Evolutionary conservation across 2,113 vertebrate species (phyloP).

Genomic region (Meleagris gallopavo): DNA sequence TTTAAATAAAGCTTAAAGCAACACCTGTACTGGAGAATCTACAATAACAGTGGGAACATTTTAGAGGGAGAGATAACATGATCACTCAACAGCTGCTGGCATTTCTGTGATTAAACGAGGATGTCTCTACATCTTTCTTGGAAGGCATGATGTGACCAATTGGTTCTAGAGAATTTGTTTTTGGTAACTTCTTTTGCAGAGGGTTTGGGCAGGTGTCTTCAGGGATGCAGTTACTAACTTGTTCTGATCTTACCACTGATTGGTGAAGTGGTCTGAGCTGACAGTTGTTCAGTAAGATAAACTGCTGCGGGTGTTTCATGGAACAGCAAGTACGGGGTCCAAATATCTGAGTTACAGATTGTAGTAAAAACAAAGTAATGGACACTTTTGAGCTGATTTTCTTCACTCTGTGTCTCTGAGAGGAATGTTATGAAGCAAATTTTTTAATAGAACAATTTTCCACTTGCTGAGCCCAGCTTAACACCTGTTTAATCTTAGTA

Average conservation of each 20-base stretch:
- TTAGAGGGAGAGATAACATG: background rate
- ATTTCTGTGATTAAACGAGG: background rate
- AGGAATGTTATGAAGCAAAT: background rate
- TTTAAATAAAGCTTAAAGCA: background rate
- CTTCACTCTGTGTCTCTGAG: background rate
- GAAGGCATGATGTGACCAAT: background rate
- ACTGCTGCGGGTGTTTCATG: background rate
- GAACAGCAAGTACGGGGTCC: background rate
- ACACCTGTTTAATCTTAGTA: background rate
- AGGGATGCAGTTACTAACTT: background rate
- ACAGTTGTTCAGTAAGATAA: background rate
- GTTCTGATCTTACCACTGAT: background rate
- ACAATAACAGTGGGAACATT: background rate
- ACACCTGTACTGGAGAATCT: background rate
- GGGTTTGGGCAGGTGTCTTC: background rate
- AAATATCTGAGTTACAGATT: background rate
- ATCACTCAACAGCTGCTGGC: background rate
- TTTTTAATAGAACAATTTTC: conserved; percentile 16
- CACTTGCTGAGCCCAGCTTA: background rate
- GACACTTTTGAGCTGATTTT: background rate
- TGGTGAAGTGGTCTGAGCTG: background rate
- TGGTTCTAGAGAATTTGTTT: background rate
- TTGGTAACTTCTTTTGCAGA: background rate
- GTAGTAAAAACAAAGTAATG: background rate
- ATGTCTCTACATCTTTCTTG: background rate